Base-by-base conservation (phyloP, 2,113 vertebrate genomes). In the Clinocottus analis region DNA sequence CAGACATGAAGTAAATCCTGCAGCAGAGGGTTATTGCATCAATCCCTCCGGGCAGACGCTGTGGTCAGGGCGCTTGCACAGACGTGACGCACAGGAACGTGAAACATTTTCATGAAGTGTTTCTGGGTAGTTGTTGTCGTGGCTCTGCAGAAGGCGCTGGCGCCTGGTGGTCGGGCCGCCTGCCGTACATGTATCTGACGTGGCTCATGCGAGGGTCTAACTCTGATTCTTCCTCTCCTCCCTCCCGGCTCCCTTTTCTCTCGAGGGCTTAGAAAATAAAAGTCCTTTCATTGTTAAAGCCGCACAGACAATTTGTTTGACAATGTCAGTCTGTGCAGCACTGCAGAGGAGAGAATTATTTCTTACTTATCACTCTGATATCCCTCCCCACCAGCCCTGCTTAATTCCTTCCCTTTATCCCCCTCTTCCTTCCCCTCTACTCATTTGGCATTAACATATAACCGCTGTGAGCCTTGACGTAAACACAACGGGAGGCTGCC, bases 361-460 rank as follows among this genome's bases (percentile, higher is more conserved):
- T 86, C 31, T 19, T 51, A 86, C 81, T 94, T 94, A 91, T 92
- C 92, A 85, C 83, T 85, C 82, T 66, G 72, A 87, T 90, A 86
- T 73, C 49, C 80, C 67, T 72, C 70, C 81, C 75, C 75, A 56
- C 78, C 67, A 78, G 82, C 66, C 37, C 68, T 69, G 58, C 73
- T 90, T 90, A 86, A 85, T 86, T 89, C 66, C 60, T 66, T 58
- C 53, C 51, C 65, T 82, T 90, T 81, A 56, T 73, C 73, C 75
- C 60, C 23, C 23, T n/a, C 53, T 14, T 27, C 4, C 82, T 56
- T 80, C 63, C 73, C 53, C 39, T 74, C 77, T 62, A 53, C 87
- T 92, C 80, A 73, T 88, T 89, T 86, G 77, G 89, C 85, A 92
- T 93, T 94, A 92, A 89, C 89, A 91, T 92, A 91, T 83, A 90